A percentile compares a stretch with the other conserved stretches of the same genome.
Conservation (phyloP, 2,797 vertebrate species). For the Atherinosoma microstoma region DNA sequence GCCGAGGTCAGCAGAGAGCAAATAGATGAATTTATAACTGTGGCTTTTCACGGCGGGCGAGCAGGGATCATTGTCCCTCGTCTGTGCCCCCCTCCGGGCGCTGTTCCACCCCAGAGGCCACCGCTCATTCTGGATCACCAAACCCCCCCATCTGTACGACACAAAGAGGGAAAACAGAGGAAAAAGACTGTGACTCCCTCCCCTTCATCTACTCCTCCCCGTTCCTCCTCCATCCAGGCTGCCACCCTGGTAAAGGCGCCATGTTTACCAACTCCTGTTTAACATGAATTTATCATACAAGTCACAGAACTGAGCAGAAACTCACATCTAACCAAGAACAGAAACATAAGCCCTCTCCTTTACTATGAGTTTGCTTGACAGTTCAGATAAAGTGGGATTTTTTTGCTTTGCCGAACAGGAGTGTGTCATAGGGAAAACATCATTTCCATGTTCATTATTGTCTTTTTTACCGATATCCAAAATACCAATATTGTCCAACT, state of each 20-base stretch:
- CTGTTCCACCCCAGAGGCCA: slow-evolving; percentile 86
- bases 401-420: too few relatives aligned
- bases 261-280: slow-evolving; percentile 47
- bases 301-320: slow-evolving; percentile 42
- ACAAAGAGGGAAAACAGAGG: slow-evolving; percentile 54
- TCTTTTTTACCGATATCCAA: too few relatives aligned
- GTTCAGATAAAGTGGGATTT: too few relatives aligned
- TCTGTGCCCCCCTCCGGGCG: slow-evolving; percentile 70
- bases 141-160: slow-evolving; percentile 36
- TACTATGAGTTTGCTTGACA: too few relatives aligned
- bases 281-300: slow-evolving; percentile 33
- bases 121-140: slow-evolving; percentile 83
- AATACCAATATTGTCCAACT: too few relatives aligned
- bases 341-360: too few relatives aligned
- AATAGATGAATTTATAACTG: slow-evolving; percentile 99
- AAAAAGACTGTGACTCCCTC: slow-evolving; percentile 33
- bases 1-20: slow-evolving; percentile 96
- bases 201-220: not conserved
- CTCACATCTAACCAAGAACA: slow-evolving; percentile 16
- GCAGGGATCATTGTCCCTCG: slow-evolving; percentile 84
- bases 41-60: slow-evolving; percentile 85
- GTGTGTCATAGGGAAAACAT: too few relatives aligned
- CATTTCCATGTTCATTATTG: too few relatives aligned
- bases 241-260: slow-evolving; percentile 44
- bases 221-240: slow-evolving; percentile 6